A percentile compares a stretch with the other conserved stretches of the same genome.
These are phyloP conservation scores for Psittacara wagleri DNA, from an alignment of 2,113 vertebrate genomes.

Conservation along the genomic window DNA sequence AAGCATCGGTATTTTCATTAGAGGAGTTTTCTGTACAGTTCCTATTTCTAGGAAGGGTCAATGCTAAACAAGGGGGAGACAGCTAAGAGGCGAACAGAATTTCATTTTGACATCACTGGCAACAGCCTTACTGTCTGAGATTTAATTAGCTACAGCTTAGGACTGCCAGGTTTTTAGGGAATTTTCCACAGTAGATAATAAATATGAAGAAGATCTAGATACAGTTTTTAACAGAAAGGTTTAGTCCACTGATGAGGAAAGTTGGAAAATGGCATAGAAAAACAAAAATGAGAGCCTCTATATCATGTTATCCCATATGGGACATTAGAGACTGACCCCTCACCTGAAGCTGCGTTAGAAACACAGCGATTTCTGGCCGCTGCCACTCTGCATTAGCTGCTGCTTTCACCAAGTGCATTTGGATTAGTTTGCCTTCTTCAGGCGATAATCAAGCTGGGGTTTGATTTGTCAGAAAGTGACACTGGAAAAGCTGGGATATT, in stretches of 20 bases:
- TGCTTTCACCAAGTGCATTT: not conserved
- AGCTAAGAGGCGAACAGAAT: not conserved
- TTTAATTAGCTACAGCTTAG: not conserved
- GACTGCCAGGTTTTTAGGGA: not conserved
- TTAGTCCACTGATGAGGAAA: not conserved
- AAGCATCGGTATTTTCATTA: not conserved
- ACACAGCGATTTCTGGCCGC: not conserved
- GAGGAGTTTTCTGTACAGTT: not conserved
- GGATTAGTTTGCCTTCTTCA: conserved; percentile 30
- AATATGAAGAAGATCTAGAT: not conserved
- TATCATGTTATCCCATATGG: not conserved
- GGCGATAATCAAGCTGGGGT: not conserved
- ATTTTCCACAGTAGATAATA: not conserved
- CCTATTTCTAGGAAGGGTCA: not conserved
- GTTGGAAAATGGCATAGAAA: not conserved
- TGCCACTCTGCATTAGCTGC: not conserved
- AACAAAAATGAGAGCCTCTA: not conserved
- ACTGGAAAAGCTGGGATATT: not conserved
- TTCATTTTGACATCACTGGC: not conserved
- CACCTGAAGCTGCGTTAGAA: not conserved
- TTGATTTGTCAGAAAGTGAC: not conserved
- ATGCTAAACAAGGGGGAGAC: not conserved
- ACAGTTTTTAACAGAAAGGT: not conserved
- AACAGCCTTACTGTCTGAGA: not conserved
- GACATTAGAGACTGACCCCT: not conserved